Evolutionary conservation across 37 sponge, comb jelly and placozoan species (phyloP).

Genomic region (Diacarnus erythraeanus): DNA sequence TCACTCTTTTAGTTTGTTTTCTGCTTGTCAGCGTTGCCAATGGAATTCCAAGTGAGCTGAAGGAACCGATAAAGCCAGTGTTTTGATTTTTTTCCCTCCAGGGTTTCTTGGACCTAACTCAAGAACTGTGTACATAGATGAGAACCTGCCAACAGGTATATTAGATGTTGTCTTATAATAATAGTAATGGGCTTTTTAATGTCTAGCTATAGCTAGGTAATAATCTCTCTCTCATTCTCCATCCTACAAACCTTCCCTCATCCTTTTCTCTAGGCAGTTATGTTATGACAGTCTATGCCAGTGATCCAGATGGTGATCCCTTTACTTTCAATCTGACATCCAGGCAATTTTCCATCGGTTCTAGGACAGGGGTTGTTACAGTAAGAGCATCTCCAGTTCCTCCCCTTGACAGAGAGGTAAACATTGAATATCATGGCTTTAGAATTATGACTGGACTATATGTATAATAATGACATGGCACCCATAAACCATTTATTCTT

Average conservation of each 20-base stretch:
- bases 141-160: background rate
- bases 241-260: background rate
- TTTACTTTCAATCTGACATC: conserved; percentile 8
- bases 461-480: too few species aligned
- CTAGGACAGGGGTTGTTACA: background rate
- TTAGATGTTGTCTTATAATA: too few species aligned
- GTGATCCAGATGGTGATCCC: conserved; percentile 25
- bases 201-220: too few species aligned
- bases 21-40: background rate
- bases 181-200: too few species aligned
- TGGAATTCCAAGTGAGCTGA: background rate
- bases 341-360: background rate
- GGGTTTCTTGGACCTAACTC: background rate
- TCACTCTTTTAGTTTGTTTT: background rate
- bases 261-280: background rate
- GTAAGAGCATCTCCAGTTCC: background rate
- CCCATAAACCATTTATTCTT: too few species aligned
- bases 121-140: conserved; percentile 5
- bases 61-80: background rate
- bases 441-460: too few species aligned
- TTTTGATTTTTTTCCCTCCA: background rate
- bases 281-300: conserved; percentile 13
- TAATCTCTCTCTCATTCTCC: background rate
- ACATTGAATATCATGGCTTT: too few species aligned
- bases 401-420: conserved; percentile 29